A percentile compares a stretch with the other conserved stretches of the same genome.
Conservation (phyloP, 1,140 invertebrate species). For the Telenomus remus region DNA sequence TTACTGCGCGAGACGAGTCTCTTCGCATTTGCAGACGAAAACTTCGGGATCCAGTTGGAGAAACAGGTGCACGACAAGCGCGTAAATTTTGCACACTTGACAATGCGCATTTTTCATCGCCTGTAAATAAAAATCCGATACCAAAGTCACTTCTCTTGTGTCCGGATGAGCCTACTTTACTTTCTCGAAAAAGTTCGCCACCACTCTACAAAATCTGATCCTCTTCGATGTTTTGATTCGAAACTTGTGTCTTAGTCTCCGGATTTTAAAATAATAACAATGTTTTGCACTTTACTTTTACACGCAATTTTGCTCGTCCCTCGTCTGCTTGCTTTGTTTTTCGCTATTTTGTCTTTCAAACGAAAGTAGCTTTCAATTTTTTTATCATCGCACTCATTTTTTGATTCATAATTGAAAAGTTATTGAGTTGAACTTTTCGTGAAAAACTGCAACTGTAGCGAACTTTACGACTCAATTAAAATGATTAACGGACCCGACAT, state of each 20-base stretch:
- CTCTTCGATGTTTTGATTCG: neutral
- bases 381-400: no score
- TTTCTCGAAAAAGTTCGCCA: no score
- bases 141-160: neutral
- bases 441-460: slow-evolving; percentile 29
- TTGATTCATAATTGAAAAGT: slow-evolving; percentile 24
- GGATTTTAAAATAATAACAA: no score
- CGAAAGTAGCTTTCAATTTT: no score
- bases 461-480: slow-evolving; percentile 45
- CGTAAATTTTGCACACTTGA: slow-evolving; percentile 27
- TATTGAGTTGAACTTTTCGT: slow-evolving; percentile 44
- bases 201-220: no score
- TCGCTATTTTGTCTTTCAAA: no score
- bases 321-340: no score
- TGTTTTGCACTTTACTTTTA: no score
- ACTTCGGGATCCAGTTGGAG: slow-evolving; percentile 38
- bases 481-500: slow-evolving; percentile 44
- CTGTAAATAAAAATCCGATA: slow-evolving; percentile 19
- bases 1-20: slow-evolving; percentile 43
- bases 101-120: slow-evolving; percentile 28
- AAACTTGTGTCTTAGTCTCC: neutral
- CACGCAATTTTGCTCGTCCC: no score
- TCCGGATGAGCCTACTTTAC: neutral
- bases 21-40: slow-evolving; percentile 36
- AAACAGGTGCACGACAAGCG: slow-evolving; percentile 29